Conservation (phyloP, 2,113 vertebrate species). For the Pipa parva region DNA sequence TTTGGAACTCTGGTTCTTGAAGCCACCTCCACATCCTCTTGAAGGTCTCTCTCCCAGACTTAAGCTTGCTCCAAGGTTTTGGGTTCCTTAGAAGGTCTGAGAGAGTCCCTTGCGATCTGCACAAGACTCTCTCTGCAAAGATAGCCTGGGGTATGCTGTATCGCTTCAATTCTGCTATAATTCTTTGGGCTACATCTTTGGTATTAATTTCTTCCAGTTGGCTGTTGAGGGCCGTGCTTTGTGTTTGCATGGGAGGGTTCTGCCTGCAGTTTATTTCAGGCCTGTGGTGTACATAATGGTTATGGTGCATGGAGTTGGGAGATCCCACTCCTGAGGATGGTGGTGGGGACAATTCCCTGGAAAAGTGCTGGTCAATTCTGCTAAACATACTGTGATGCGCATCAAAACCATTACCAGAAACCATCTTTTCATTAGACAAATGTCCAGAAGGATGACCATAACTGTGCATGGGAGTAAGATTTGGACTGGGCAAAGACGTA, state of each 20-base stretch:
- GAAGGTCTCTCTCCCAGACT: constrained; percentile 80
- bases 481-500: constrained; percentile 58
- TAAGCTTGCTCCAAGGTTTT: constrained; percentile 81
- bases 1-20: constrained; percentile 78
- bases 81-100: constrained; percentile 80
- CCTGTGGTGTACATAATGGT: constrained; percentile 43
- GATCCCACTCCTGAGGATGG: constrained; percentile 69
- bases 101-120: constrained; percentile 75
- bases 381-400: constrained; percentile 68
- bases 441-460: constrained; percentile 59
- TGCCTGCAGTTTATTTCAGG: constrained; percentile 64
- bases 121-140: constrained; percentile 76
- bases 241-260: constrained; percentile 59
- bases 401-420: constrained; percentile 65
- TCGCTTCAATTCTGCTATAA: constrained; percentile 76
- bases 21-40: constrained; percentile 82
- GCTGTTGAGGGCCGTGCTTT: constrained; percentile 58
- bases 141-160: constrained; percentile 84
- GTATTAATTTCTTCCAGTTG: constrained; percentile 75
- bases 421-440: constrained; percentile 60
- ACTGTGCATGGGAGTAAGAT: constrained; percentile 41
- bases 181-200: constrained; percentile 75
- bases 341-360: constrained; percentile 70
- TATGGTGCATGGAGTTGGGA: constrained; percentile 54
- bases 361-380: constrained; percentile 64